Percentiles rank a stretch among this genome's conserved stretches.
Conservation (phyloP, 2,797 vertebrate genomes). For the Enteromius argenteus region DNA sequence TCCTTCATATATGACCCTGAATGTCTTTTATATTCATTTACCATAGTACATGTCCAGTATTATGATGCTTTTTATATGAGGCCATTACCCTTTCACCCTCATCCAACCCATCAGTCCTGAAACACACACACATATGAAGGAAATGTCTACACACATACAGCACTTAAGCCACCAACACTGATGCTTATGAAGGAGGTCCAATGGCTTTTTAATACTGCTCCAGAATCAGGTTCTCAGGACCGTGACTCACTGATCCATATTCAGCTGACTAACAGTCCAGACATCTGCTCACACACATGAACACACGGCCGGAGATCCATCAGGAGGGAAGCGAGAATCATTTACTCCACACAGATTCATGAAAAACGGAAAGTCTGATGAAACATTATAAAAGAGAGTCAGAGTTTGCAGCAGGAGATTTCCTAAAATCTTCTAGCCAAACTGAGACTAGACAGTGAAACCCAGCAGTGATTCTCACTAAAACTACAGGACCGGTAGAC, state of each 20-base stretch:
- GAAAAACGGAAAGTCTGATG: neutral
- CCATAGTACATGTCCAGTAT: neutral
- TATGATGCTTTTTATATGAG: neutral
- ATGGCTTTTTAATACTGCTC: slow-evolving; percentile 34
- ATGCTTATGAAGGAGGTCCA: neutral
- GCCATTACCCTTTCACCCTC: neutral
- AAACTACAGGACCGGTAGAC: neutral
- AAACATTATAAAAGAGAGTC: slow-evolving; percentile 17
- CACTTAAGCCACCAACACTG: neutral
- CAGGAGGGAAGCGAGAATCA: neutral
- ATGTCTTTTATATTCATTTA: neutral
- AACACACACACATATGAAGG: neutral
- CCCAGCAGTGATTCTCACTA: slow-evolving; percentile 6
- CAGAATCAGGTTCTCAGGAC: neutral
- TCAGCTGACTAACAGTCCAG: neutral
- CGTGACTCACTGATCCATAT: neutral
- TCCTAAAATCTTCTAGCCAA: neutral
- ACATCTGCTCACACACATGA: neutral
- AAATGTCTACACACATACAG: neutral
- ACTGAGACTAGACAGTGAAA: slow-evolving; percentile 6
- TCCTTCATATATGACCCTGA: neutral
- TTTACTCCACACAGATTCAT: neutral
- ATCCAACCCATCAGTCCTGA: neutral
- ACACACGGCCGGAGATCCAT: neutral
- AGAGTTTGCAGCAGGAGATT: neutral